Evolutionary conservation across 1,140 invertebrate genomes (phyloP).

Genomic region (Zaprionus tsacasi): DNA sequence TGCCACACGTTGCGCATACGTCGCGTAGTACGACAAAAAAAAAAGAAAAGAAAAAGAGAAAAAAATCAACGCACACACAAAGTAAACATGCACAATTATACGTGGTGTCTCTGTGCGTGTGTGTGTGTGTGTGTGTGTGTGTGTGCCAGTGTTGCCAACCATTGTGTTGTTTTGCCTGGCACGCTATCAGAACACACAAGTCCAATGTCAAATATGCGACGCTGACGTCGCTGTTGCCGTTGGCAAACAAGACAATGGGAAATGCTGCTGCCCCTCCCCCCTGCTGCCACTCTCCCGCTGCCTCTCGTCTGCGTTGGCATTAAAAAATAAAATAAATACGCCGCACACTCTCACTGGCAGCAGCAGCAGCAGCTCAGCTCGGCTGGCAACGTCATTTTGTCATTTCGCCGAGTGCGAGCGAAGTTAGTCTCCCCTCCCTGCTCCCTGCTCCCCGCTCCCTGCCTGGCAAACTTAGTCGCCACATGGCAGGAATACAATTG

Average conservation of each 20-base stretch:
- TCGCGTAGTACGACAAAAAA: slow-evolving; percentile 36
- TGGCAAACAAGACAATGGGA: slow-evolving; percentile 80
- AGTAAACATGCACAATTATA: slow-evolving; percentile 78
- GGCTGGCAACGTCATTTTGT: slow-evolving; percentile 68
- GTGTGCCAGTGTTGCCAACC: slow-evolving; percentile 67
- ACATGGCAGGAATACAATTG: slow-evolving; percentile 67
- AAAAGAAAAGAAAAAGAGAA: slow-evolving; percentile 24
- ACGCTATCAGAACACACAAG: slow-evolving; percentile 70
- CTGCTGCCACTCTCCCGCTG: slow-evolving; percentile 54
- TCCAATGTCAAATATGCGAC: slow-evolving; percentile 80
- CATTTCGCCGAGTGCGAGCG: slow-evolving; percentile 54
- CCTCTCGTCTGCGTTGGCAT: slow-evolving; percentile 62
- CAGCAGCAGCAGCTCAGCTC: slow-evolving; percentile 22
- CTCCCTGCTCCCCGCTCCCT: background rate
- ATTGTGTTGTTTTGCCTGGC: slow-evolving; percentile 77
- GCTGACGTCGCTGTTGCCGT: slow-evolving; percentile 38
- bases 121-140: slow-evolving; percentile 11
- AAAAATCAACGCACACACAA: slow-evolving; percentile 63
- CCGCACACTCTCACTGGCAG: slow-evolving; percentile 42
- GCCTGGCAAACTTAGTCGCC: slow-evolving; percentile 46
- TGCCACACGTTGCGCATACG: slow-evolving; percentile 73
- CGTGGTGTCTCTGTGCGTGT: slow-evolving; percentile 22
- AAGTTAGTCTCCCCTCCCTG: slow-evolving; percentile 45
- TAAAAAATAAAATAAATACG: slow-evolving; percentile 71
- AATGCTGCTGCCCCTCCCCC: slow-evolving; percentile 58